Percentiles rank a stretch among this genome's conserved stretches.
These are phyloP conservation scores for Pygathrix nemaeus DNA, from an alignment of 2,113 vertebrate genomes.

Conservation along the genomic window DNA sequence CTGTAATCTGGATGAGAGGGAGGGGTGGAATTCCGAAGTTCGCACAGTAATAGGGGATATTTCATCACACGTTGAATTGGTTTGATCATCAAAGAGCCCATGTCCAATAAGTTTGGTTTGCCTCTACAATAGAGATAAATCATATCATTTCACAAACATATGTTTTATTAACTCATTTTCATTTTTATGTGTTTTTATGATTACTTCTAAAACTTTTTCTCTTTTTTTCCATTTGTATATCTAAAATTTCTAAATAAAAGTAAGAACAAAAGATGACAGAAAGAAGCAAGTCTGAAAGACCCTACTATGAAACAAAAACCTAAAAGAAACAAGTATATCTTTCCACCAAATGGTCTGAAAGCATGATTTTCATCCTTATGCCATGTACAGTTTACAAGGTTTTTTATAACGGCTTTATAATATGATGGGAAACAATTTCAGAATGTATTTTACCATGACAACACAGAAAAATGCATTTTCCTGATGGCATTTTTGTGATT, in stretches of 20 bases:
- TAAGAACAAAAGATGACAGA: background rate
- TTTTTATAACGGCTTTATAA: background rate
- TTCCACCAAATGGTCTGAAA: background rate
- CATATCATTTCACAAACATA: background rate
- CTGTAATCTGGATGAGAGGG: conserved; percentile 90
- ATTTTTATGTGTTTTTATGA: background rate
- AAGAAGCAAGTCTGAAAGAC: background rate
- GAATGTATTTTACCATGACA: conserved; percentile 24
- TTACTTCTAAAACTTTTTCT: background rate
- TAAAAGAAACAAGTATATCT: background rate
- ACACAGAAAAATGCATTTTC: background rate
- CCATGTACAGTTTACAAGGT: background rate
- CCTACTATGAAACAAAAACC: background rate
- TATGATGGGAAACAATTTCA: conserved; percentile 1
- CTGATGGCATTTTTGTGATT: background rate
- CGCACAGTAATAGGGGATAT: conserved; percentile 93
- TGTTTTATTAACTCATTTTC: background rate
- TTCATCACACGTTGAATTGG: conserved; percentile 98
- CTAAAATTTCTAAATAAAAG: conserved; percentile 20
- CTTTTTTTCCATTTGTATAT: background rate
- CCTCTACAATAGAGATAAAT: conserved; percentile 86
- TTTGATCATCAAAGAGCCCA: conserved; percentile 97
- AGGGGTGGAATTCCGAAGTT: conserved; percentile 94
- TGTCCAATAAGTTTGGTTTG: conserved; percentile 93
- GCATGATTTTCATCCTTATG: background rate